These are phyloP conservation scores for Podargus strigoides DNA, from an alignment of 2,797 vertebrate species.

Conservation along the genomic window DNA sequence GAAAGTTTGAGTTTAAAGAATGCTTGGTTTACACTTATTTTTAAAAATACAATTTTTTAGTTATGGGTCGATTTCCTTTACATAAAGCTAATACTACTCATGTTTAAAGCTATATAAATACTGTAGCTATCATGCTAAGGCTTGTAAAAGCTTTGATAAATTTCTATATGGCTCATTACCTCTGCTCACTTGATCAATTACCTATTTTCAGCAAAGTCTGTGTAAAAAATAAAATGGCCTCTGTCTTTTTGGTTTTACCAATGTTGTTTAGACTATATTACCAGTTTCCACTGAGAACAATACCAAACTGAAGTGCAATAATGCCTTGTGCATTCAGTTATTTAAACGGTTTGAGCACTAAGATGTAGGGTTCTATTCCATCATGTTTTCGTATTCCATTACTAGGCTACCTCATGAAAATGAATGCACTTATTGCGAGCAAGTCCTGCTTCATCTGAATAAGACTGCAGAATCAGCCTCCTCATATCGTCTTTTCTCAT, in stretches of 20 bases:
- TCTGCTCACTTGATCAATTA: not conserved
- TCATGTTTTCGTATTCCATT: not conserved
- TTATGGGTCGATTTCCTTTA: not conserved
- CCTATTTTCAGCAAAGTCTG: not conserved
- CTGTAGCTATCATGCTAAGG: not conserved
- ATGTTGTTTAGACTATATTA: not conserved
- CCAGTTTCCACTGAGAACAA: not conserved
- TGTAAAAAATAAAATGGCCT: not conserved
- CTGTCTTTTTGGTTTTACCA: not conserved
- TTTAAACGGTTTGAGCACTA: not conserved
- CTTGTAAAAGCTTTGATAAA: not conserved
- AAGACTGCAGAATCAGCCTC: not conserved
- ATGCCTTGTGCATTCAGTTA: not conserved
- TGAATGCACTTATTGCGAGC: not conserved
- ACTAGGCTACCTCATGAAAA: not conserved
- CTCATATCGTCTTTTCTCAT: not conserved
- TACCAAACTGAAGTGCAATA: not conserved
- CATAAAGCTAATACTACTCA: not conserved
- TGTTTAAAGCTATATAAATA: not conserved
- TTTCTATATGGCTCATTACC: not conserved
- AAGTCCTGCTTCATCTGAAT: conserved; percentile 3
- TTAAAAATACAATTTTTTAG: not conserved
- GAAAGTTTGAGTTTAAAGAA: not conserved
- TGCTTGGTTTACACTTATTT: rapidly evolving
- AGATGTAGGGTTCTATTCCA: not conserved